phyloP scores from a whole-genome alignment of 2,113 vertebrate species.

The Synchiropus splendidus region DNA sequence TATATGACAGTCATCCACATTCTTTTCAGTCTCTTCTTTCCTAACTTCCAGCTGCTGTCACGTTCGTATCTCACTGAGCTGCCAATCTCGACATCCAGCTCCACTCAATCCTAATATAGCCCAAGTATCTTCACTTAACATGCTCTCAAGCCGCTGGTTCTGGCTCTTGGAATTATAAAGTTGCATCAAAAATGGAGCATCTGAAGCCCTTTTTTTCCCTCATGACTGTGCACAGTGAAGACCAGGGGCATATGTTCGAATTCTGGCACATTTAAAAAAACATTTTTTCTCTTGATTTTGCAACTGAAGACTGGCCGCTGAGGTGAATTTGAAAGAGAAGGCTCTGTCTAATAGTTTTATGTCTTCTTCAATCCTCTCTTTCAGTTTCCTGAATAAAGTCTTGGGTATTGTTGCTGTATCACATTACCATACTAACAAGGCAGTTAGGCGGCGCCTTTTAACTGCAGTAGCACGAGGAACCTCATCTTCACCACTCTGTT shows the following conservation, averaged over 20 bases:
- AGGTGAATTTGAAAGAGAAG: too few relatives aligned
- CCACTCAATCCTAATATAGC: conserved; percentile 13
- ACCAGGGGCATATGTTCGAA: background rate
- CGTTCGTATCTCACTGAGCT: conserved; percentile 32
- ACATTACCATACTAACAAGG: conserved; percentile 14
- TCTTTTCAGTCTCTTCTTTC: conserved; percentile 20
- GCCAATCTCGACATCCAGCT: conserved; percentile 27
- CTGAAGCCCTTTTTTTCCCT: too few relatives aligned
- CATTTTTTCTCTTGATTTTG: background rate
- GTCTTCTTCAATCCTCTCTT: too few relatives aligned
- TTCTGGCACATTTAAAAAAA: background rate
- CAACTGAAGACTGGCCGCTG: too few relatives aligned
- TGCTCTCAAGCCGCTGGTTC: too few relatives aligned
- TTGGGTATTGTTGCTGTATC: conserved; percentile 20
- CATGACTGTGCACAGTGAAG: too few relatives aligned
- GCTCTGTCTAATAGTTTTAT: too few relatives aligned
- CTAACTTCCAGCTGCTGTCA: conserved; percentile 39
- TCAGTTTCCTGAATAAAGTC: conserved; percentile 22
- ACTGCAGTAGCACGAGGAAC: too few relatives aligned
- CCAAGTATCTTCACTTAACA: background rate
- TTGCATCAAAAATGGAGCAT: background rate
- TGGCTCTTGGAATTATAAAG: background rate
- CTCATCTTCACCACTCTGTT: conserved; percentile 17
- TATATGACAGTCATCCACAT: conserved; percentile 20
- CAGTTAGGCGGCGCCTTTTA: conserved; percentile 14